A percentile compares a stretch with the other conserved stretches of the same genome.
These are phyloP conservation scores for Salvator merianae DNA, from an alignment of 2,113 vertebrate genomes.

Conservation along the genomic window DNA sequence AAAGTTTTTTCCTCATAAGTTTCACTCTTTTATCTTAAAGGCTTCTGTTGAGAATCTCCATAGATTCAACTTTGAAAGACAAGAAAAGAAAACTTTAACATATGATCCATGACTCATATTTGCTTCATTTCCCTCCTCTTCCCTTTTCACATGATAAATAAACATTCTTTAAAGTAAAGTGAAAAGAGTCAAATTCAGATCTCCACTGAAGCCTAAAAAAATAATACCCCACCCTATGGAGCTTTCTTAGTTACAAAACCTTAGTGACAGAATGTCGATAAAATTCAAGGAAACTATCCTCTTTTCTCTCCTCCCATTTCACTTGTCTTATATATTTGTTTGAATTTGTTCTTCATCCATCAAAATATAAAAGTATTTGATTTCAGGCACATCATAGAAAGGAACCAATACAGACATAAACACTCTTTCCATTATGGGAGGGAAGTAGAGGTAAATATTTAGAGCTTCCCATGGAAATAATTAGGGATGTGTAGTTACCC, in stretches of 20 bases:
- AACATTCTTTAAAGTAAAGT: conserved; percentile 1
- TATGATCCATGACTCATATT: conserved; percentile 1
- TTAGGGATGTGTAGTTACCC: background rate
- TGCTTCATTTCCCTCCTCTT: background rate
- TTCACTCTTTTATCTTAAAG: conserved; percentile 25
- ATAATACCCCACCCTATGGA: background rate
- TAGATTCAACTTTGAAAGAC: conserved; percentile 15
- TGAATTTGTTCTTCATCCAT: background rate
- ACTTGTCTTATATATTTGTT: background rate
- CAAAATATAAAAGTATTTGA: background rate
- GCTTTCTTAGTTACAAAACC: background rate
- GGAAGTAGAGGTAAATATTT: background rate
- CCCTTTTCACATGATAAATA: background rate
- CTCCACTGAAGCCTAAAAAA: background rate
- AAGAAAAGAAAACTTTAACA: background rate
- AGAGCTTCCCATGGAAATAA: background rate
- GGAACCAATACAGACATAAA: background rate
- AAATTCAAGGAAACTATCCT: background rate
- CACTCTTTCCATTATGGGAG: background rate
- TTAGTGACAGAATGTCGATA: background rate
- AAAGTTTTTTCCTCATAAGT: conserved; percentile 31
- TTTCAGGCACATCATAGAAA: background rate
- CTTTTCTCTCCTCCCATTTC: background rate
- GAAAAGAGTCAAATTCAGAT: background rate
- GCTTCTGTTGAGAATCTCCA: background rate